These are phyloP conservation scores for Cephus rjabovi DNA, from an alignment of 2,888 invertebrate species.

Conservation along the genomic window DNA sequence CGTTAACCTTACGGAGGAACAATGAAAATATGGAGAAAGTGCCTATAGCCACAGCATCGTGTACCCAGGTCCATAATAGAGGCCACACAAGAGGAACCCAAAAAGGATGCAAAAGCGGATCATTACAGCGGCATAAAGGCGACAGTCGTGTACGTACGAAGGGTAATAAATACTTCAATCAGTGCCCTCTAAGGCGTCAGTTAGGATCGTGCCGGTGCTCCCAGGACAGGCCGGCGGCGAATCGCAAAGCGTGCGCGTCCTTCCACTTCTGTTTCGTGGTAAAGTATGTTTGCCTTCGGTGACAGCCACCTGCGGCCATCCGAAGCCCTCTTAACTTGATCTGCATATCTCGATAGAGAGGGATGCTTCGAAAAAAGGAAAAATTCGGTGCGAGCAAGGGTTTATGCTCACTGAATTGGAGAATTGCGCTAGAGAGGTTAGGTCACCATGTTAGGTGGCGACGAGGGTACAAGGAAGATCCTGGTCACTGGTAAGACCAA, in stretches of 20 bases:
- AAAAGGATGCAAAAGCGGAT: constrained; percentile 57
- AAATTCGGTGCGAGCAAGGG: constrained; percentile 9
- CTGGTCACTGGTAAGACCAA: neutral
- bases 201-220: constrained; percentile 56
- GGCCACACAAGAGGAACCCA: constrained; percentile 31
- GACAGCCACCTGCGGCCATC: constrained; percentile 63
- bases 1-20: neutral
- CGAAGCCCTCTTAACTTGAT: constrained; percentile 41
- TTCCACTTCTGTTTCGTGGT: constrained; percentile 49
- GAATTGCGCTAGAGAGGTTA: neutral
- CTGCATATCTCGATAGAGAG: constrained; percentile 43
- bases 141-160: constrained; percentile 26
- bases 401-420: neutral
- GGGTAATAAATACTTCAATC: constrained; percentile 65
- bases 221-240: constrained; percentile 56
- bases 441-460: neutral
- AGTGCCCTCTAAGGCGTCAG: constrained; percentile 64
- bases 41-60: neutral
- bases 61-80: neutral
- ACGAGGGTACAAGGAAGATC: neutral
- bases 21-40: neutral
- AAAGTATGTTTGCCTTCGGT: constrained; percentile 58
- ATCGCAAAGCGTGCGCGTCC: constrained; percentile 55
- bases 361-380: constrained; percentile 1
- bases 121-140: constrained; percentile 57